Base-by-base conservation (phyloP, 1,140 invertebrate species). In the Drosophila erecta region DNA sequence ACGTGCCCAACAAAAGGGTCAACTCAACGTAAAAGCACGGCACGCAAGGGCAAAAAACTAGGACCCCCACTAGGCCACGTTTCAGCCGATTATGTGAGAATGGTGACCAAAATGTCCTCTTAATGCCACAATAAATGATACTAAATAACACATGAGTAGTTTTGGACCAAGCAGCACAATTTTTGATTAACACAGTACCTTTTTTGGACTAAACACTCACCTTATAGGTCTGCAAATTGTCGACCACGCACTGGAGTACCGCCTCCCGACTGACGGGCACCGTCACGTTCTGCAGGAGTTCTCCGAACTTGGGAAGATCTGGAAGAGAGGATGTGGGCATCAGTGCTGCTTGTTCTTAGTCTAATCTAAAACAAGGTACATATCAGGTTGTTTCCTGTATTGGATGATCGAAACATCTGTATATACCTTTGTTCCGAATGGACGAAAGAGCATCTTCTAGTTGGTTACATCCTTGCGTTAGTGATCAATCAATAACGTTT, bases 171-270 rank as follows among this genome's bases (percentile, higher is more conserved):
- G 17, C 17, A 17, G 17, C 17, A 17, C 1, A 17, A 17, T 17
- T 17, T 17, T 17, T 17, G 17, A 17, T 17, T 17, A 17, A 17
- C 17, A 17, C 17, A 1, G 17, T 17, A 17, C 1, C 0, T 17
- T 17, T 17, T 24, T 8, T 30, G 30, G 8, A 50, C 30, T n/a
- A 14, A n/a, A 27, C 5, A 46, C 75, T 81, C 60, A 96, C 96
- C 94, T 96, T 96, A 86, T 95, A 96, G 30, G 94, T 94, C 67
- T 95, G 95, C 79, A 96, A 92, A 90, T 96, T 95, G 83, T 96
- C 95, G 14, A 96, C 95, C 24, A 95, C 93, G 78, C 96, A 97
- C 10, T 95, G 94, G 41, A 97, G 93, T 24, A 95, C 93, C 6
- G 95, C 96, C 84, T 96, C 96, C 35, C 96, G 93, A 15, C 96